phyloP scores from a whole-genome alignment of 2,797 vertebrate genomes.

The Sebastes elongatus region DNA sequence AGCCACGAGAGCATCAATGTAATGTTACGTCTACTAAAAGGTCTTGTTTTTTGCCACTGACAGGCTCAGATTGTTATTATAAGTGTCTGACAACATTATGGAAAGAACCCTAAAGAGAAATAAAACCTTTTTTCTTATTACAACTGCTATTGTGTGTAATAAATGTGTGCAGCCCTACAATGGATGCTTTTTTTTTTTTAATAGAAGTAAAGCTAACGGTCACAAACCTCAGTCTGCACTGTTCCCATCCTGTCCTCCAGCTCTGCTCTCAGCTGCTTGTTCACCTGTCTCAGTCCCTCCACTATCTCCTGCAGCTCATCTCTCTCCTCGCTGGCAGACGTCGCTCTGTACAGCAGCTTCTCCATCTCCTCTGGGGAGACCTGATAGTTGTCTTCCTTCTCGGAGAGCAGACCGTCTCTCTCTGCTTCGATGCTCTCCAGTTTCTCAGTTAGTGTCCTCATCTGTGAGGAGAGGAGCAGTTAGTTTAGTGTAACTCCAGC shows the following conservation, averaged over 20 bases:
- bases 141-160: no score
- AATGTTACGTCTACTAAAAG: no score
- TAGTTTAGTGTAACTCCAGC: no score
- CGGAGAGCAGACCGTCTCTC: background rate
- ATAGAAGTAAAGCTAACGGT: no score
- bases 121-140: no score
- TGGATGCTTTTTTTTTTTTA: no score
- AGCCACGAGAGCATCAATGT: no score
- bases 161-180: no score
- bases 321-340: slow-evolving; percentile 74
- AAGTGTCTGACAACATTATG: no score
- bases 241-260: slow-evolving; percentile 69
- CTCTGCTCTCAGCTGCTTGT: slow-evolving; percentile 67
- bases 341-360: slow-evolving; percentile 51
- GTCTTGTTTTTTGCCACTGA: no score
- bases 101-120: no score
- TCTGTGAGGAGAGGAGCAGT: background rate
- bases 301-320: slow-evolving; percentile 77
- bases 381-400: background rate
- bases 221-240: slow-evolving; percentile 1
- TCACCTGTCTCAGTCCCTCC: slow-evolving; percentile 68
- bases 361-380: slow-evolving; percentile 34
- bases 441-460: background rate
- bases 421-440: background rate
- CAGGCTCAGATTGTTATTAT: no score